These are phyloP conservation scores for Sylvia atricapilla DNA, from an alignment of 2,113 vertebrate genomes.

Conservation along the genomic window DNA sequence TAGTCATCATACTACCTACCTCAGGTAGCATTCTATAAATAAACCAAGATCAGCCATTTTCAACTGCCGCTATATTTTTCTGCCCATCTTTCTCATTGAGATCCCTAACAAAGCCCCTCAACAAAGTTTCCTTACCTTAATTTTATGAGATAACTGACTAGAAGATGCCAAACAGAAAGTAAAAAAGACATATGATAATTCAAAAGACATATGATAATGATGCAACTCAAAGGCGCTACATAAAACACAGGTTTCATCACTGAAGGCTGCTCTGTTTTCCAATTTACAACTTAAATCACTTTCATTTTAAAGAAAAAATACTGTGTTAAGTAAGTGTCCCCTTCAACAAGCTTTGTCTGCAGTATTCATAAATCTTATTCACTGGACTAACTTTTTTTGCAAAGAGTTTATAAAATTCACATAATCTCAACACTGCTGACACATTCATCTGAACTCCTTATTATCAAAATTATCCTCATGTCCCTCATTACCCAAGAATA, in stretches of 20 bases:
- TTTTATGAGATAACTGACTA: background rate
- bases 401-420: background rate
- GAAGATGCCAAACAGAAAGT: background rate
- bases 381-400: background rate
- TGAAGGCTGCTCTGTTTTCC: background rate
- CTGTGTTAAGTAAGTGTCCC: background rate
- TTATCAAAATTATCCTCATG: background rate
- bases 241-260: background rate
- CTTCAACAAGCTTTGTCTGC: background rate
- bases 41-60: background rate
- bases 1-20: background rate
- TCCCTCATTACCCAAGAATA: constrained; percentile 17
- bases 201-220: background rate
- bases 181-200: background rate
- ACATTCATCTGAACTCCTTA: background rate
- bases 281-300: background rate
- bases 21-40: background rate
- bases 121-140: background rate
- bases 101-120: background rate
- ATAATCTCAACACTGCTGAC: background rate
- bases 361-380: background rate
- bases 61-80: background rate
- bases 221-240: background rate
- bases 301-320: background rate
- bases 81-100: background rate